Base-by-base conservation (phyloP, 2,888 invertebrate genomes). In the Drosophila yooni region DNA sequence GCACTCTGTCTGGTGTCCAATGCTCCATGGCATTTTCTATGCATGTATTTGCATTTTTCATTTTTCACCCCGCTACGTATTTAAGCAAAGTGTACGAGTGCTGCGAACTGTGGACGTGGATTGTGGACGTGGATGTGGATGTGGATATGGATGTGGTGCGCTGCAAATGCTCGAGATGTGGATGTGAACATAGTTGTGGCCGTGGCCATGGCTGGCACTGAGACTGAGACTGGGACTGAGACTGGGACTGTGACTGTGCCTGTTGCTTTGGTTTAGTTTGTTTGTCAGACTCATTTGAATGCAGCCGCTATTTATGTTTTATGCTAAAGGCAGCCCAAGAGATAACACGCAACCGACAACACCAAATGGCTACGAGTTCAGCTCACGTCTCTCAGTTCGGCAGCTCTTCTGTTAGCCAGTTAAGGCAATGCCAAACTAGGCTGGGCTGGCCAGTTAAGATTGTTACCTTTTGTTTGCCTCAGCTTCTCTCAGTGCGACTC, bases 261-360 rank as follows among this genome's bases (percentile, higher is more conserved):
- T 70, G 70, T 68, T 74, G 85, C 81, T 70, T 77, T 76, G 76
- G 66, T 79, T 79, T 75, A 75, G 79, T 89, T 84, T 87, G 89
- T 90, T 90, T 87, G 85, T 84, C 74, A 71, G 82, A 82, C 87
- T 90, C 90, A 87, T 87, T 87, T 87, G 89, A 87, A 90, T 90
- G 90, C 85, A 89, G 88, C 88, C 77, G 88, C 82, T 90, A 90
- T 90, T 89, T 86, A 86, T 88, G 85, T 83, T 88, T 86, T 86
- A 88, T 86, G 85, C 88, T 86, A 88, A 88, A 88, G 85, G 83
- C 79, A 65, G 67, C 52, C 74, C 69, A 63, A 46, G 54, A 86
- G 83, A 83, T 84, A 84, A 86, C 83, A 83, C 74, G 78, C 80
- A 83, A 82, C 73, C 58, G 57, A 79, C 77, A 77, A 79, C 79